Percentiles rank a stretch among this genome's conserved stretches.
These are phyloP conservation scores for Acleris sparsana DNA, from an alignment of 2,888 invertebrate genomes.

Conservation along the genomic window DNA sequence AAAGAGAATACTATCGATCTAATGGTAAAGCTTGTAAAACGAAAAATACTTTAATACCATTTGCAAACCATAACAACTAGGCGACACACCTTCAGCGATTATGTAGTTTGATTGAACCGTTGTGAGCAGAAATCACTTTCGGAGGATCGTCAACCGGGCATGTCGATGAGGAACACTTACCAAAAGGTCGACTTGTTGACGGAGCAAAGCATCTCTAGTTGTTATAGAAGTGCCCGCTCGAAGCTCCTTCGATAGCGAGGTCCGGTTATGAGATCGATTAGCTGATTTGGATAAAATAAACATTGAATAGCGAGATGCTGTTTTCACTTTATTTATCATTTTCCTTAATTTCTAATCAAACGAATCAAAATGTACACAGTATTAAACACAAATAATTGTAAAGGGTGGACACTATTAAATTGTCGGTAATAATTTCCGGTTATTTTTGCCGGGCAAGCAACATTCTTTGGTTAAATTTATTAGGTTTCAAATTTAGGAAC, in stretches of 20 bases:
- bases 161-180: too few relatives aligned
- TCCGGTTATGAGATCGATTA: too few relatives aligned
- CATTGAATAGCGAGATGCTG: conserved; percentile 7
- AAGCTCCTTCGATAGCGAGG: too few relatives aligned
- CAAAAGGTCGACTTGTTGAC: too few relatives aligned
- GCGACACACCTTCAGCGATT: conserved; percentile 9
- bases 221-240: too few relatives aligned
- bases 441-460: too few relatives aligned
- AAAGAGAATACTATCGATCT: conserved; percentile 5
- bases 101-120: conserved; percentile 6
- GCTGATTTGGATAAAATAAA: neutral
- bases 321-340: conserved; percentile 13
- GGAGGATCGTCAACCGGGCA: too few relatives aligned
- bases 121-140: conserved; percentile 1
- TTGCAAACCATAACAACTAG: conserved; percentile 4
- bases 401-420: too few relatives aligned
- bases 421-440: too few relatives aligned
- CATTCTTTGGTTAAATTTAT: too few relatives aligned
- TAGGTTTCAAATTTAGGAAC: too few relatives aligned
- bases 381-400: conserved; percentile 14
- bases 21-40: conserved; percentile 3
- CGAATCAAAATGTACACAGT: conserved; percentile 27
- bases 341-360: conserved; percentile 25
- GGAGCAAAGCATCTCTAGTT: too few relatives aligned
- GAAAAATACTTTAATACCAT: conserved; percentile 13